Percentiles rank a stretch among this genome's conserved stretches.
Evolutionary conservation across 1,140 invertebrate genomes (phyloP).

Genomic region (Rhopalosiphum padi): DNA sequence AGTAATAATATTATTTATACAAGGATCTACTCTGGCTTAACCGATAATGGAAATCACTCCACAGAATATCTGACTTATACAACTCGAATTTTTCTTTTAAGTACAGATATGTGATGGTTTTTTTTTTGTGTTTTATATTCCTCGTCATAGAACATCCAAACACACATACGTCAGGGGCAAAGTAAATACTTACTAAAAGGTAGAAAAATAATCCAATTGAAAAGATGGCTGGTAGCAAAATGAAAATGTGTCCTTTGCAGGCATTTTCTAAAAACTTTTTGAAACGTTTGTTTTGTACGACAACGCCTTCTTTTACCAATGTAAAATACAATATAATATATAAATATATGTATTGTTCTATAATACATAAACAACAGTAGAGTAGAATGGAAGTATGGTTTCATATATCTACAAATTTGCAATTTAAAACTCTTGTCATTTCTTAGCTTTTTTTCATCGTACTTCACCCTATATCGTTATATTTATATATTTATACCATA

Average conservation of each 20-base stretch:
- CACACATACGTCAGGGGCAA: background rate
- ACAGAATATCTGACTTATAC: background rate
- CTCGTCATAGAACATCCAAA: slow-evolving; percentile 16
- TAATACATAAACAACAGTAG: background rate
- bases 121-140: slow-evolving; percentile 25
- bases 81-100: background rate
- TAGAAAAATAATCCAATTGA: slow-evolving; percentile 31
- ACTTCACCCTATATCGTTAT: background rate
- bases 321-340: background rate
- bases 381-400: background rate
- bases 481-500: background rate
- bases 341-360: background rate
- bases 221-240: slow-evolving; percentile 14
- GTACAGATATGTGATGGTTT: background rate
- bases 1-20: background rate
- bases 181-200: slow-evolving; percentile 14
- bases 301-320: background rate
- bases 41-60: background rate
- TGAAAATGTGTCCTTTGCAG: slow-evolving; percentile 22
- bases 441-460: background rate
- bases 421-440: slow-evolving; percentile 36
- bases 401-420: slow-evolving; percentile 21
- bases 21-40: background rate
- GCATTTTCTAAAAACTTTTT: background rate
- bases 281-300: slow-evolving; percentile 20